phyloP scores from a whole-genome alignment of 2,888 invertebrate species.

The Agrilus biguttatus region DNA sequence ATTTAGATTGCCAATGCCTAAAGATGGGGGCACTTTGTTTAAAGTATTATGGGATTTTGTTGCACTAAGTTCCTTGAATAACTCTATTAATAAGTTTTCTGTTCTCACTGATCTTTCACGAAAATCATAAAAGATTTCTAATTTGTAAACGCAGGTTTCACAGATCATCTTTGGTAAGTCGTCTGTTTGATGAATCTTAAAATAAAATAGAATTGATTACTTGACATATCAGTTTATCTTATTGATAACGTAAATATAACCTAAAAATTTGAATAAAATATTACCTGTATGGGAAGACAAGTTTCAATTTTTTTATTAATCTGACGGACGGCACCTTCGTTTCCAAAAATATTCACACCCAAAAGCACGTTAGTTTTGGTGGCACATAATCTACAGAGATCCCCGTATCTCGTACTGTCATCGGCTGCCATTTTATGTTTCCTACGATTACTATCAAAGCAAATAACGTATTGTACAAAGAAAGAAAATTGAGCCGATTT shows the following conservation, averaged over 20 bases:
- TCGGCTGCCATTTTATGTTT: conserved; percentile 19
- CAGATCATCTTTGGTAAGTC: conserved; percentile 44
- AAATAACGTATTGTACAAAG: no score
- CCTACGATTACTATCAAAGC: no score
- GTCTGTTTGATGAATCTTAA: conserved; percentile 38
- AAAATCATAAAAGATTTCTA: conserved; percentile 41
- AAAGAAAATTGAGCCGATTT: no score
- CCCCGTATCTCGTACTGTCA: conserved; percentile 21
- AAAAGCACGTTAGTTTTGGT: conserved; percentile 25
- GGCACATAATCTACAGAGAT: conserved; percentile 30
- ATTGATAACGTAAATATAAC: background rate
- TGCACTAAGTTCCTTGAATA: conserved; percentile 23
- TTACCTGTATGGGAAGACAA: conserved; percentile 42
- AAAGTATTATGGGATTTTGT: conserved; percentile 9
- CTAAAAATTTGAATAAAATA: conserved; percentile 2
- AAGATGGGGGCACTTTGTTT: conserved; percentile 11
- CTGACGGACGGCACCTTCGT: conserved; percentile 35
- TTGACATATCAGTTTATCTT: background rate
- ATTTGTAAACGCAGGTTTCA: conserved; percentile 39
- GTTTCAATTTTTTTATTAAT: conserved; percentile 41
- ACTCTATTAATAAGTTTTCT: conserved; percentile 33
- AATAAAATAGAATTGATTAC: conserved; percentile 8
- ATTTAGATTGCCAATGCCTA: conserved; percentile 14
- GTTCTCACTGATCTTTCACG: conserved; percentile 39
- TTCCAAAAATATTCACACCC: conserved; percentile 28